Evolutionary conservation across 2,113 vertebrate species (phyloP).

Genomic region (Scatophagus argus): DNA sequence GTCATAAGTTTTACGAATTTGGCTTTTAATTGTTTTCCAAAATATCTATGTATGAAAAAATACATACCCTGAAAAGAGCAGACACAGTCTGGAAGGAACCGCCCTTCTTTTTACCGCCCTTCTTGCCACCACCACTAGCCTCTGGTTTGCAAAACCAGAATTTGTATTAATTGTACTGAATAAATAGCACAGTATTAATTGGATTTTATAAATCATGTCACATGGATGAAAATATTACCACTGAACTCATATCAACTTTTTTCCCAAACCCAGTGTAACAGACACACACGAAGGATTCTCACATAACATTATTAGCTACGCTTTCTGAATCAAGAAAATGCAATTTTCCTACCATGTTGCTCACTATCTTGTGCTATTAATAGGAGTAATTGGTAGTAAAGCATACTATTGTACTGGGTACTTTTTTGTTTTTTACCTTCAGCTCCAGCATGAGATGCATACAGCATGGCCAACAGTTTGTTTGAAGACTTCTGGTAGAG

Average conservation of each 20-base stretch:
- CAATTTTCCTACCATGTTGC: too few relatives aligned
- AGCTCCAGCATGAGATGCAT: conserved; percentile 40
- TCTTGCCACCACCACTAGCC: conserved; percentile 31
- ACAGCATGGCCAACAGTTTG: conserved; percentile 62
- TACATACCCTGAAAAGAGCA: conserved; percentile 67
- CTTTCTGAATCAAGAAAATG: too few relatives aligned
- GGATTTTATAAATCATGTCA: too few relatives aligned
- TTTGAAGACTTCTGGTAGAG: conserved; percentile 80
- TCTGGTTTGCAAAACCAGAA: conserved; percentile 17
- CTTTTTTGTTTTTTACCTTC: conserved; percentile 40
- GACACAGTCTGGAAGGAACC: conserved; percentile 75
- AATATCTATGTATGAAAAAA: neutral
- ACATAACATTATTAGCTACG: too few relatives aligned
- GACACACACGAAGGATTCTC: too few relatives aligned
- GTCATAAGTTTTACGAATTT: too few relatives aligned
- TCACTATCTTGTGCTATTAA: too few relatives aligned
- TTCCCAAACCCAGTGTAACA: too few relatives aligned
- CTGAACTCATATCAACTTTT: too few relatives aligned
- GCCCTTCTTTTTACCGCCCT: conserved; percentile 61
- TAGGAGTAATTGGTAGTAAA: too few relatives aligned
- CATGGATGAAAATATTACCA: too few relatives aligned
- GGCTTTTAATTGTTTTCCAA: neutral
- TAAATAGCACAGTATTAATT: too few relatives aligned
- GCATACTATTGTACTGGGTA: neutral
- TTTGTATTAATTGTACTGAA: neutral